A percentile compares a stretch with the other conserved stretches of the same genome.
Conservation (phyloP, 2,888 invertebrate species). For the Notocelia uddmanniana region DNA sequence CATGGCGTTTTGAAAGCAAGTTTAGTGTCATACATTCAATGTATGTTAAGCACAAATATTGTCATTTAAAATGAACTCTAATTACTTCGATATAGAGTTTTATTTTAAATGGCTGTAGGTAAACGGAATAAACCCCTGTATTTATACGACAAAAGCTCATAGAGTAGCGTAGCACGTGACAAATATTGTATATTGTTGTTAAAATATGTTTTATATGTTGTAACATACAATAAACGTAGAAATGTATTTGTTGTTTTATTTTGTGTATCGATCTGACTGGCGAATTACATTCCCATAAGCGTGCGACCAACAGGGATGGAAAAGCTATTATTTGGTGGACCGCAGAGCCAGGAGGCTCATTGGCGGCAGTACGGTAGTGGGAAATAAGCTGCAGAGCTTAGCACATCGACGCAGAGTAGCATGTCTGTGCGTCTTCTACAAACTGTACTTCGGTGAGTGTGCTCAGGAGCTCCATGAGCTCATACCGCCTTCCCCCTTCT, state of each 20-base stretch:
- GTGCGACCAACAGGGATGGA: no score
- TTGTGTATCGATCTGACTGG: neutral
- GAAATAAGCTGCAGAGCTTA: no score
- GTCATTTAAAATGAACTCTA: constrained; percentile 17
- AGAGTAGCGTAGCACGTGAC: constrained; percentile 32
- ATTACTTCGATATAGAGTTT: neutral
- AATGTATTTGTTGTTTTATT: constrained; percentile 47
- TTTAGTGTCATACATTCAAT: neutral
- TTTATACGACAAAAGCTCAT: constrained; percentile 15
- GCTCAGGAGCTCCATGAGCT: no score
- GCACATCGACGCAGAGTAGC: no score
- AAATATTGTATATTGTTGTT: constrained; percentile 62
- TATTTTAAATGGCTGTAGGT: constrained; percentile 7
- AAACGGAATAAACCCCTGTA: constrained; percentile 4
- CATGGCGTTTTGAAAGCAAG: neutral
- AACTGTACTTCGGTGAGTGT: no score
- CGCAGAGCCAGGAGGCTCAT: no score
- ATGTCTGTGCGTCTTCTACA: no score
- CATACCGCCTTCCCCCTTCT: no score
- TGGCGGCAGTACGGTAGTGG: no score
- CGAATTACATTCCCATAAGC: no score
- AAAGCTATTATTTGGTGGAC: no score
- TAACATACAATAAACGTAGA: constrained; percentile 69
- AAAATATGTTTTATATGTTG: constrained; percentile 72
- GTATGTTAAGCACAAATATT: constrained; percentile 11